Base-by-base conservation (phyloP, 1,140 invertebrate species). In the Solenopsis fugax region DNA sequence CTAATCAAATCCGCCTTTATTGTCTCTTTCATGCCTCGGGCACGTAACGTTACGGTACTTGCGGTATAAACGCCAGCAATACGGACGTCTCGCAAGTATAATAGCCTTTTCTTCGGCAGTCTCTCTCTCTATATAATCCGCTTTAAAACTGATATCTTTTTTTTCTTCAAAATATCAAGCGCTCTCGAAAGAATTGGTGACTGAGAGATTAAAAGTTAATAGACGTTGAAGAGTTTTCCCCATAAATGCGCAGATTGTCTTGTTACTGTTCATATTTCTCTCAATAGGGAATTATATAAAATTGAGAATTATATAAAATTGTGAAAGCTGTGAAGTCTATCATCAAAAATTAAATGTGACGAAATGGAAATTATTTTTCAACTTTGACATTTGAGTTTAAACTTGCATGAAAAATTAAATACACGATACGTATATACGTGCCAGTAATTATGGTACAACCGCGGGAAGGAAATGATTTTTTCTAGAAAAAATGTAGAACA, bases 1-100 rank as follows among this genome's bases (percentile, higher is more conserved):
- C 81, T 84, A 88, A 90, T 90, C 86, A 90, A 90, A 90, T 90
- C 56, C 37, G n/a, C 56, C 72, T 86, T 88, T 82, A 82, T 86
- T 77, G 76, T 82, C 81, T 64, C 9, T 54, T 50, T 82, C 52
- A 54, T 54, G 60, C 48, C 29, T 69, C 45, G 69, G 67, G 34
- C 71, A 52, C 10, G 62, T 45, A 73, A 50, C 69, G 24, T 45
- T 50, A 50, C 34, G 86, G 73, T 78, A 82, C 75, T 45, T 56
- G 56, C 16, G 86, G 67, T 88, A 86, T 88, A 85, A 85, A 89
- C 45, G 50, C 18, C 34, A 45, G 34, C 64, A 81, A 85, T 86
- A 54, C 69, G 50, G 52, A 65, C 77, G 37, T 65, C 60, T 75
- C 73, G 16, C 37, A 48, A 5, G 12, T 34, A 75, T 86, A 75